Percentiles rank a stretch among this genome's conserved stretches.
Evolutionary conservation across 1,140 invertebrate species (phyloP).

Genomic region (Hyles vespertilio): DNA sequence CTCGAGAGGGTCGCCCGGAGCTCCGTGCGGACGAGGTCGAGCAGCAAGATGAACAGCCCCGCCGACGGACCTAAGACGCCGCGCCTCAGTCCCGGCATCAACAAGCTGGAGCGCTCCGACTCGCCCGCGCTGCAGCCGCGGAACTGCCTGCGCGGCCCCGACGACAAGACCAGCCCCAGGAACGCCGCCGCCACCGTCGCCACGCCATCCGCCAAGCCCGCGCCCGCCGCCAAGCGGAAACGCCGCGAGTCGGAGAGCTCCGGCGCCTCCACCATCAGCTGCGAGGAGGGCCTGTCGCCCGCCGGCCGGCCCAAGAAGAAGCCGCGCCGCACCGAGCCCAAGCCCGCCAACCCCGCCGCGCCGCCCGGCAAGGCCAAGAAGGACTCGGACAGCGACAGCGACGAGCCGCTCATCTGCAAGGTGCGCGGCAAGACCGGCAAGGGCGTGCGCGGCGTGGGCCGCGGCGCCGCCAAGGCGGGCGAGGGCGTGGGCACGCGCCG

Average conservation of each 20-base stretch:
- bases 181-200: constrained; percentile 15
- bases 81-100: constrained; percentile 77
- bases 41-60: constrained; percentile 83
- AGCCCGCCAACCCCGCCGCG: constrained; percentile 24
- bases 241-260: constrained; percentile 86
- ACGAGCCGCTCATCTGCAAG: constrained; percentile 87
- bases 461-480: constrained; percentile 31
- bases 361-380: constrained; percentile 58
- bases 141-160: constrained; percentile 59
- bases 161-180: constrained; percentile 63
- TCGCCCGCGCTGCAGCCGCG: constrained; percentile 62
- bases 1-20: constrained; percentile 62
- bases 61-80: constrained; percentile 78
- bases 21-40: constrained; percentile 81
- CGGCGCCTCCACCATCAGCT: constrained; percentile 77
- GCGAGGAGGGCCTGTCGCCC: constrained; percentile 75
- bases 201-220: constrained; percentile 32
- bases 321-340: constrained; percentile 38
- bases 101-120: constrained; percentile 60
- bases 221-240: constrained; percentile 78
- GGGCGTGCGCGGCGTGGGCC: constrained; percentile 27
- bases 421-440: constrained; percentile 72
- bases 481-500: constrained; percentile 63
- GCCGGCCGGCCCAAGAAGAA: constrained; percentile 55
- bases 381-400: constrained; percentile 84